Evolutionary conservation across 2,888 invertebrate genomes (phyloP), one percentile per base, ranked within the genome.

Genomic region (Drosophila nr. perissopoda): DNA sequence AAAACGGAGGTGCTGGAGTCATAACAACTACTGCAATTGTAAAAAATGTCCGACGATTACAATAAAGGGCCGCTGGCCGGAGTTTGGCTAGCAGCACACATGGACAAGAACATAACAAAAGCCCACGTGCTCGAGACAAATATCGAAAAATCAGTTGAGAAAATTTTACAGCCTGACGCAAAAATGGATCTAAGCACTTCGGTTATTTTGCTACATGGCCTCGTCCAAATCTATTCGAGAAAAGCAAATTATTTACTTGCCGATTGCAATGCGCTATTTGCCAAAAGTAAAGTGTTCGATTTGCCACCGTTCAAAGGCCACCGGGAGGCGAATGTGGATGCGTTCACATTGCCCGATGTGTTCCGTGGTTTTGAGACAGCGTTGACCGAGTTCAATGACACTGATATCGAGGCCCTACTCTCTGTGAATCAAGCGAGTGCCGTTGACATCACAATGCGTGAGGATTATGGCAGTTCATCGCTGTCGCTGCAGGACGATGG

Each of bases 121-220:
- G 99, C 99, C 70, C 99, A 99, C 95, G 99, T 99, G 58, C 99
- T 99, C 93, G 99, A 99, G 94, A 99, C 99, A 0, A 99, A 99
- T 92, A 99, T 99, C 86, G 99, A 99, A 93, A 99, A 98, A 93
- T 99, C 99, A 63, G 99, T 99, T 0, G 99, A 99, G 93, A 99
- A 99, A 84, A 99, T 99, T 92, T 94, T 99, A 87, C 98, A 99
- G 92, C 99, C 99, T 27, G 99, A 99, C 95, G 99, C 99, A 54
- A 99, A 99, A 95, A 96, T 99, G 96, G 99, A 99, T 54, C 94
- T 99, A 72, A 95, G 99, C 81, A 99, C 99, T n/a, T 99, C 99
- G 29, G 99, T 99, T 29, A 99, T 99, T 95, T 94, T 99, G 86
- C 94, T 99, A 88, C 95, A 99, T 83, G 99, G 99, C 85, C 99